Evolutionary conservation across 2,888 invertebrate species (phyloP), one percentile per base, ranked within the genome.

Genomic region (Eupelmus urozonus): DNA sequence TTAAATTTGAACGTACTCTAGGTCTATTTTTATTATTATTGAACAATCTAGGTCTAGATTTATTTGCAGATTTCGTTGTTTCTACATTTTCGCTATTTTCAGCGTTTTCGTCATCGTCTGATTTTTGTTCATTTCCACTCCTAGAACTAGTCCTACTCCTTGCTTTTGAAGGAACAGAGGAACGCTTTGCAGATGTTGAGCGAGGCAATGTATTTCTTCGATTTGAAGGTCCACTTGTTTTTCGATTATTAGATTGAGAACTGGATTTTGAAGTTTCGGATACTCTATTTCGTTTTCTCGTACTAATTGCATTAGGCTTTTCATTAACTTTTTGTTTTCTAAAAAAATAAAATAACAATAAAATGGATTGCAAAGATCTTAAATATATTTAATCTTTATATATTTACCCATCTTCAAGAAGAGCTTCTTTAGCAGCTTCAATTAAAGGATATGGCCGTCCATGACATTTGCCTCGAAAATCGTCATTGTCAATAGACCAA

Each of bases 401-500:
- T 76, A 77, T 83, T 84, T 82, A 95, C 95, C 93, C 90, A 60
- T 92, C 93, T 59, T 92, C 91, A 84, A 96, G 92, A 84, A 96
- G 92, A 0, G 96, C 93, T 87, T 96, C 96, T 88, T 97, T 97
- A 40, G 95, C 97, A 0, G 97, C 96, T 88, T 97, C 97, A 82
- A 97, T 97, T 63, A 98, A 91, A 0, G 97, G 97, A 90, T 97
- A 97, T 0, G 96, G 95, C 87, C 95, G 94, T 29, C 93, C 95
- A 82, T 95, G 95, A 87, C 97, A 97, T 45, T 92, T 93, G n/a
- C 97, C 97, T 62, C 97, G 93, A 92, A 97, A 98, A 87, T 98
- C 97, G 82, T 98, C 97, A 88, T 97, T 97, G 90, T 97, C 97
- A 83, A 98, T 95, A 0, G 97, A 96, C 96, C 96, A 96, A 90